Conservation (phyloP, 1,140 invertebrate species). For the Brachionus paranguensis region DNA sequence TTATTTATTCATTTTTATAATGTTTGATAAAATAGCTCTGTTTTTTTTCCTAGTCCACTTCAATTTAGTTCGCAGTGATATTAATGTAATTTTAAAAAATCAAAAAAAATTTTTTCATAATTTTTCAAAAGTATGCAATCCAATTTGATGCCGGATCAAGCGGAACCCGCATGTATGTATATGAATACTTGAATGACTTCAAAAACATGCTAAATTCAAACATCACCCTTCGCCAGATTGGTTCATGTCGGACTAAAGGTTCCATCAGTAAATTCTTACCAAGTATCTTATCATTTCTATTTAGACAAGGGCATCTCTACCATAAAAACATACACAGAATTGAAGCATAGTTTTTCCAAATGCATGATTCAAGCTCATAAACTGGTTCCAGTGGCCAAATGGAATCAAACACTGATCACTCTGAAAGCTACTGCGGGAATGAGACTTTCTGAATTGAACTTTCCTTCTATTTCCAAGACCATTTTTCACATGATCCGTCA, state of each 20-base stretch:
- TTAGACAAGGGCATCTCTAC: background rate
- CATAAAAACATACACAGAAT: background rate
- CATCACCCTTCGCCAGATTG: background rate
- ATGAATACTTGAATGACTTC: background rate
- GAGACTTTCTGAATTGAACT: background rate
- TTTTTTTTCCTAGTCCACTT: background rate
- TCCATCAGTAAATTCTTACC: background rate
- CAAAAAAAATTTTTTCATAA: too few relatives aligned
- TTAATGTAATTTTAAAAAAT: background rate
- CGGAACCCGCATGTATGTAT: constrained; percentile 5
- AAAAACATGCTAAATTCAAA: background rate
- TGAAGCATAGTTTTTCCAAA: background rate
- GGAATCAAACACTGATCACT: background rate
- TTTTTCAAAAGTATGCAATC: background rate
- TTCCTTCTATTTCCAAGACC: background rate
- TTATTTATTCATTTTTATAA: background rate
- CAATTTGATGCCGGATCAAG: constrained; percentile 22
- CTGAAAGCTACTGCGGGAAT: background rate
- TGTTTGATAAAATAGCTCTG: background rate
- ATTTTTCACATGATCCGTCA: background rate
- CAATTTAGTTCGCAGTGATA: background rate
- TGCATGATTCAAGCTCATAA: background rate
- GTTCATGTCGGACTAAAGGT: background rate
- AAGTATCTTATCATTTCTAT: background rate
- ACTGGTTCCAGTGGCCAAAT: background rate